Conservation (phyloP, 2,113 vertebrate genomes). For the Poicephalus meyeri region DNA sequence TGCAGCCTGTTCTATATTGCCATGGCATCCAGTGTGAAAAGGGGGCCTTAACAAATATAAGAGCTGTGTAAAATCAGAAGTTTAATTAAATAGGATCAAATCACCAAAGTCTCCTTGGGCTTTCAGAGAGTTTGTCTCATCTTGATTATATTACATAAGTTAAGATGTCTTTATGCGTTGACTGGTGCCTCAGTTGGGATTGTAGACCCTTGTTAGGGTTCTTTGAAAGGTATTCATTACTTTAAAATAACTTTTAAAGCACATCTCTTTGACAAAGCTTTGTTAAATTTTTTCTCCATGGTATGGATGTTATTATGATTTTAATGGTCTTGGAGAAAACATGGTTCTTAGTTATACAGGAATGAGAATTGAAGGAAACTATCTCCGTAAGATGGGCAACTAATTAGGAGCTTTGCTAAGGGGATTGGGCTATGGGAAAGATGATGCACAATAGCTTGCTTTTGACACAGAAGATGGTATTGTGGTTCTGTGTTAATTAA, state of each 20-base stretch:
- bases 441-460: background rate
- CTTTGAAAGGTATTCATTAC: background rate
- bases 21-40: background rate
- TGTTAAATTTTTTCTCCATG: background rate
- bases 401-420: slow-evolving; percentile 22
- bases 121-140: background rate
- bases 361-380: background rate
- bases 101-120: background rate
- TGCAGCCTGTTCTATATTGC: background rate
- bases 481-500: slow-evolving; percentile 4
- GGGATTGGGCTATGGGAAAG: background rate
- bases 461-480: background rate
- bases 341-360: background rate
- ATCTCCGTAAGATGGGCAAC: background rate
- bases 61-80: background rate
- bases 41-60: no score
- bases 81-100: background rate
- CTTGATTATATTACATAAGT: background rate
- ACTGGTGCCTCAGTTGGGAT: background rate
- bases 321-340: background rate
- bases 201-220: background rate
- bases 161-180: background rate
- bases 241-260: background rate
- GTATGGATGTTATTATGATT: background rate
- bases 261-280: background rate